phyloP scores from a whole-genome alignment of 1,140 invertebrate genomes.

The Ruditapes philippinarum region DNA sequence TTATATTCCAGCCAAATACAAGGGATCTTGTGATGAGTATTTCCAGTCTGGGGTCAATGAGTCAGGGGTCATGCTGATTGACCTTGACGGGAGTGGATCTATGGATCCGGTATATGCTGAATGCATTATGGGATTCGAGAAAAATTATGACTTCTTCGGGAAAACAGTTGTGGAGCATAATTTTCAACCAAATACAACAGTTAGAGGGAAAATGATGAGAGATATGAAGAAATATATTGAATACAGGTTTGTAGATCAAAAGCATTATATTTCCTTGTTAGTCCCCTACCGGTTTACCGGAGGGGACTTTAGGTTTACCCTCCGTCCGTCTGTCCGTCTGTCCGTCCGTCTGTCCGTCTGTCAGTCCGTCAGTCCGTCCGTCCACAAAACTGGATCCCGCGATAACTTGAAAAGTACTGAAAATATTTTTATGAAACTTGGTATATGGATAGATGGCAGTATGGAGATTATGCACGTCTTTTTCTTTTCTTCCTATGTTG shows the following conservation, averaged over 20 bases:
- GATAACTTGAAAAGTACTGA: too few species aligned
- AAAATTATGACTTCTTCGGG: constrained; percentile 90
- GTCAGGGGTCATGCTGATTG: constrained; percentile 95
- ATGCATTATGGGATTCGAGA: constrained; percentile 93
- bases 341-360: too few species aligned
- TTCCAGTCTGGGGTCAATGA: constrained; percentile 94
- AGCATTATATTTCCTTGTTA: too few species aligned
- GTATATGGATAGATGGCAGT: too few species aligned
- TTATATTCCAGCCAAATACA: constrained; percentile 90
- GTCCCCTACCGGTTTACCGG: too few species aligned
- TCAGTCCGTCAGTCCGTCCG: too few species aligned
- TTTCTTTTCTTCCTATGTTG: too few species aligned
- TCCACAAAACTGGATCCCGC: too few species aligned
- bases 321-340: too few species aligned
- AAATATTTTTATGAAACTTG: too few species aligned
- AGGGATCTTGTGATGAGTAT: constrained; percentile 96
- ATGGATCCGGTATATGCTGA: constrained; percentile 96
- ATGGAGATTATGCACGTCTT: too few species aligned
- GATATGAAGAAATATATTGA: constrained; percentile 76
- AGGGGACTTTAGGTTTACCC: too few species aligned
- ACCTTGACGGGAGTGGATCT: constrained; percentile 97
- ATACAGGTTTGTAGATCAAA: constrained; percentile 79
- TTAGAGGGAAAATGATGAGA: constrained; percentile 70
- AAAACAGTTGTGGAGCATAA: constrained; percentile 97
- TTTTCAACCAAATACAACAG: constrained; percentile 88